Evolutionary conservation across 2,888 invertebrate genomes (phyloP).

Genomic region (Calameuta pallipes): DNA sequence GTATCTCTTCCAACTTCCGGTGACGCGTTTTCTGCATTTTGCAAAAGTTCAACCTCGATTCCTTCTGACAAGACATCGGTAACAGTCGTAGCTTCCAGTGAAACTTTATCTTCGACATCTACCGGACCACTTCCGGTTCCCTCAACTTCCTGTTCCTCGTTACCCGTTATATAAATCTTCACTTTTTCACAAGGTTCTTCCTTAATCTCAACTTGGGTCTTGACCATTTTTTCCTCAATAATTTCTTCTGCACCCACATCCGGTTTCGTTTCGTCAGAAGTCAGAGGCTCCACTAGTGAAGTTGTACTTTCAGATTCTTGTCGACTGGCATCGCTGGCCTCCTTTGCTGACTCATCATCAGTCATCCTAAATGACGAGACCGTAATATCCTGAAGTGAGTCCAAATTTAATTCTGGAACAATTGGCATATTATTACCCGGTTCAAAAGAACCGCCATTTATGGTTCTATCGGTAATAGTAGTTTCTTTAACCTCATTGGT

Average conservation of each 20-base stretch:
- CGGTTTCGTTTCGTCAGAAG: slow-evolving; percentile 30
- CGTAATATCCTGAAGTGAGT: slow-evolving; percentile 56
- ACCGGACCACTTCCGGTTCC: not conserved
- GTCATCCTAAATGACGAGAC: slow-evolving; percentile 54
- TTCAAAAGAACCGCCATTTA: slow-evolving; percentile 39
- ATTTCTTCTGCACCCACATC: slow-evolving; percentile 1
- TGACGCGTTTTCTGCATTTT: not conserved
- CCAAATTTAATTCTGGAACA: slow-evolving; percentile 58
- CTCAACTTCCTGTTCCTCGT: slow-evolving; percentile 2
- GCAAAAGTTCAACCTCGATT: not conserved
- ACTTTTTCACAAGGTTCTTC: slow-evolving; percentile 25
- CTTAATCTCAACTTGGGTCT: slow-evolving; percentile 17
- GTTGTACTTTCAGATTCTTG: slow-evolving; percentile 31
- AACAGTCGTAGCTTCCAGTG: not conserved
- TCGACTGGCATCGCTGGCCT: slow-evolving; percentile 14
- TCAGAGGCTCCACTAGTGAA: slow-evolving; percentile 33
- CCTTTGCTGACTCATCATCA: slow-evolving; percentile 35
- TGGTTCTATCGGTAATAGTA: slow-evolving; percentile 28
- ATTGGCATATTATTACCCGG: slow-evolving; percentile 36
- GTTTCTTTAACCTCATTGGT: slow-evolving; percentile 49
- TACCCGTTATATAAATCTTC: slow-evolving; percentile 9
- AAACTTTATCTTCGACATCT: not conserved
- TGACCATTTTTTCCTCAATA: slow-evolving; percentile 8
- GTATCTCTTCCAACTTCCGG: not conserved
- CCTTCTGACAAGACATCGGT: not conserved